A percentile compares a stretch with the other conserved stretches of the same genome.
Evolutionary conservation across 2,113 vertebrate species (phyloP).

Genomic region (Leuciscus idus): DNA sequence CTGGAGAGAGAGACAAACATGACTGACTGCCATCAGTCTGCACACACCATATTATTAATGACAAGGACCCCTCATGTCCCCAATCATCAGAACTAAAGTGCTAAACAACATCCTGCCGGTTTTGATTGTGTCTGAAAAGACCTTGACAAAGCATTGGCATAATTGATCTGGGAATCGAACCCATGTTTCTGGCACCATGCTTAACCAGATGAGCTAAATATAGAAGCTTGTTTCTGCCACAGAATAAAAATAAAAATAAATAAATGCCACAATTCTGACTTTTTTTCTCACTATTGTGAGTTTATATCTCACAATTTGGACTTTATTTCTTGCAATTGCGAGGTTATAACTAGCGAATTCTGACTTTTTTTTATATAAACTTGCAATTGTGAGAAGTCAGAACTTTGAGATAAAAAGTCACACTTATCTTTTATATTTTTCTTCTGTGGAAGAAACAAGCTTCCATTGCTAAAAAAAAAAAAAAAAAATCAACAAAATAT

Average conservation of each 20-base stretch:
- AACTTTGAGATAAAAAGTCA: no score
- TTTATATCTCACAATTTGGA: no score
- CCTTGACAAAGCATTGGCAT: neutral
- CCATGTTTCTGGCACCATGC: neutral
- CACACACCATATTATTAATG: constrained; percentile 22
- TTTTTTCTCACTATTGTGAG: no score
- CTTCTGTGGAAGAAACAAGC: no score
- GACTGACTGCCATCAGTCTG: constrained; percentile 48
- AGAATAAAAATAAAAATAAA: no score
- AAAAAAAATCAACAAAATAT: neutral
- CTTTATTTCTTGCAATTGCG: no score
- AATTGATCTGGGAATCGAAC: neutral
- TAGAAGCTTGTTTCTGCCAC: no score
- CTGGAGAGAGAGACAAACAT: constrained; percentile 72
- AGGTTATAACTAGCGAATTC: no score
- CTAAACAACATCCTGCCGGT: neutral
- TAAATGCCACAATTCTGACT: no score
- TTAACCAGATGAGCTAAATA: neutral
- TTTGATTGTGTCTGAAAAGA: neutral
- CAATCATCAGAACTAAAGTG: neutral
- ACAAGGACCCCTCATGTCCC: constrained; percentile 42
- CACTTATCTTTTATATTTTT: no score
- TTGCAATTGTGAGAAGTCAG: no score
- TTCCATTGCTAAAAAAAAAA: no score
- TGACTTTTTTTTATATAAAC: neutral